These are phyloP conservation scores for Sigmodon hispidus DNA, from an alignment of 2,113 vertebrate genomes.

Conservation along the genomic window DNA sequence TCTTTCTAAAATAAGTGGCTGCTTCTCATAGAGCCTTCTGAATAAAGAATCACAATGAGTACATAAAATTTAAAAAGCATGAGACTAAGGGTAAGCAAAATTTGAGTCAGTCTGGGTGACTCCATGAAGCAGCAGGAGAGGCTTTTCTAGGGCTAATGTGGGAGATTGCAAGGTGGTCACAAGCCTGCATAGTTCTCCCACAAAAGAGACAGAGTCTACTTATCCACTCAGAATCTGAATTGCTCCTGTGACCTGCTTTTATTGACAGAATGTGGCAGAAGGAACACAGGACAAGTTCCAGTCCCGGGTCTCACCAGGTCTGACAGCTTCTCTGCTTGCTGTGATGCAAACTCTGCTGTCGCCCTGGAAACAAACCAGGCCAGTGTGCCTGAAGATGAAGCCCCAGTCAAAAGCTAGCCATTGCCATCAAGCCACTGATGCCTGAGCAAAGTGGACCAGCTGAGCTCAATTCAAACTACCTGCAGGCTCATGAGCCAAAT, in stretches of 20 bases:
- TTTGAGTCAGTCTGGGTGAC: background rate
- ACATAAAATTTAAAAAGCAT: background rate
- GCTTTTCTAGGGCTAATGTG: accelerated
- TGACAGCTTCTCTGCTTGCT: background rate
- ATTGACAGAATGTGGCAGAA: background rate
- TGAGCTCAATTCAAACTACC: background rate
- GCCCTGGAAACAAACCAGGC: background rate
- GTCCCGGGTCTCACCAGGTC: background rate
- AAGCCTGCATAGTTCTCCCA: background rate
- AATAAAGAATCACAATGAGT: background rate
- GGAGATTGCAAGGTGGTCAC: background rate
- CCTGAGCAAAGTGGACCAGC: background rate
- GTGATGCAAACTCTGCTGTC: background rate
- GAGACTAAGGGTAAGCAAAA: background rate
- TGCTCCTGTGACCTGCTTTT: background rate
- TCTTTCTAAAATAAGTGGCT: background rate
- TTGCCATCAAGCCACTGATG: background rate
- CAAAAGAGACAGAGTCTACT: background rate
- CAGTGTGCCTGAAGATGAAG: background rate
- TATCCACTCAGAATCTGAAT: background rate
- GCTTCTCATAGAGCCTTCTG: background rate
- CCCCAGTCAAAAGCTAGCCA: background rate
- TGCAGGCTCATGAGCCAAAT: background rate
- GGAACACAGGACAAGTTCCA: background rate
- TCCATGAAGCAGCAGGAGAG: background rate